Conservation (phyloP, 1,140 invertebrate genomes). For the Zaprionus tsacasi region DNA sequence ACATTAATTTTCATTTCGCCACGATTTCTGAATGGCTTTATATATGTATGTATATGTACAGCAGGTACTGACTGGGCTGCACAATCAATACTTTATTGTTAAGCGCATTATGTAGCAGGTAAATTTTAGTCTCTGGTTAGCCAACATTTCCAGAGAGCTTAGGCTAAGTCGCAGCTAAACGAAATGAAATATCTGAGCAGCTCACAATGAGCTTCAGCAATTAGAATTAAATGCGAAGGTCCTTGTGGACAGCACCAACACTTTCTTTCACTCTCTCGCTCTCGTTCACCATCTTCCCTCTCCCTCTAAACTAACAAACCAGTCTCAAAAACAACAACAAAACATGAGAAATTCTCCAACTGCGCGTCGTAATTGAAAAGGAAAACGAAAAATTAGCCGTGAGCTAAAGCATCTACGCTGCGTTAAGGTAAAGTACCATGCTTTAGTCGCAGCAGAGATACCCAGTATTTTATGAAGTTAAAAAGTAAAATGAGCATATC, state of each 20-base stretch:
- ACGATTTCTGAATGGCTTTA: not conserved
- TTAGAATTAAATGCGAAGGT: conserved; percentile 76
- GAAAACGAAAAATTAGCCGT: conserved; percentile 77
- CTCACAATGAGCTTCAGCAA: conserved; percentile 65
- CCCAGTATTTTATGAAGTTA: not conserved
- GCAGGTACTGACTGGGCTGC: not conserved
- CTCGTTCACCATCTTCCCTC: not conserved
- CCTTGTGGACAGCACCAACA: conserved; percentile 17
- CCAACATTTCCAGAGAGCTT: conserved; percentile 58
- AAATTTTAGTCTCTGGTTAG: conserved; percentile 3
- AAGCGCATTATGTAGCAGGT: not conserved
- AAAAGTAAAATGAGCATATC: too few species aligned
- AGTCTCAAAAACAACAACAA: conserved; percentile 44
- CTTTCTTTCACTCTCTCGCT: not conserved
- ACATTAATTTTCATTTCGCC: conserved; percentile 25
- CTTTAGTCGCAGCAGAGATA: conserved; percentile 2
- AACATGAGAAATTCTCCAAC: conserved; percentile 76
- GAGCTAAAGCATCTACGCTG: conserved; percentile 46
- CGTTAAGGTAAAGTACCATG: not conserved
- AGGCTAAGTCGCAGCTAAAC: conserved; percentile 66
- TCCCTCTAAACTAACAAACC: conserved; percentile 60
- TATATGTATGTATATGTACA: not conserved
- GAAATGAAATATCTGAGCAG: conserved; percentile 66
- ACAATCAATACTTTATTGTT: not conserved
- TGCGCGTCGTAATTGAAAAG: conserved; percentile 76